These are phyloP conservation scores for Meriones psammophilus DNA, from an alignment of 2,797 vertebrate genomes.

Conservation along the genomic window DNA sequence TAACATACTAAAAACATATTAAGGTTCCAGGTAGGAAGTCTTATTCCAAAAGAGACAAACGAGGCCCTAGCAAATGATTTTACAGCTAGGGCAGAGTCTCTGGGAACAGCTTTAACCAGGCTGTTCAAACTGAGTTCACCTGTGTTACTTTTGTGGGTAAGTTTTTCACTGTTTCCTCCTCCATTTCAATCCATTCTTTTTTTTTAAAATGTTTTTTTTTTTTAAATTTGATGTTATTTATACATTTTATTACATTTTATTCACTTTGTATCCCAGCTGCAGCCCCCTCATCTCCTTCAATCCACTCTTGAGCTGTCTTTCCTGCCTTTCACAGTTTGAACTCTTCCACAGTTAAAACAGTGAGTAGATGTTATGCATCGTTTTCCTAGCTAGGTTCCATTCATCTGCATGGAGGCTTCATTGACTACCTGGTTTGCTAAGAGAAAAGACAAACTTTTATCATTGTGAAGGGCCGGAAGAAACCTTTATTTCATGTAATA, in stretches of 20 bases:
- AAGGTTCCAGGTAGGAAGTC: neutral
- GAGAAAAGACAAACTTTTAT: slow-evolving; percentile 11
- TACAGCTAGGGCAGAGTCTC: neutral
- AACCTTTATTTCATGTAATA: neutral
- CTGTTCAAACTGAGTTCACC: slow-evolving; percentile 25
- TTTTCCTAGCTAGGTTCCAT: slow-evolving; percentile 33
- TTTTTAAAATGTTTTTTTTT: too few relatives aligned
- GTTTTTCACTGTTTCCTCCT: neutral
- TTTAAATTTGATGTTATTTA: too few relatives aligned
- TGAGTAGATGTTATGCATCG: neutral
- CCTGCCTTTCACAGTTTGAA: slow-evolving; percentile 15
- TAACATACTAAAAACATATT: neutral
- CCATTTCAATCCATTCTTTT: neutral
- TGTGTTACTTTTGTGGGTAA: slow-evolving; percentile 45
- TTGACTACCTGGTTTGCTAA: slow-evolving; percentile 15
- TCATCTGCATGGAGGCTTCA: slow-evolving; percentile 6
- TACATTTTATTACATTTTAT: too few relatives aligned
- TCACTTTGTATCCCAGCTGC: too few relatives aligned
- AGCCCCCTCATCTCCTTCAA: neutral
- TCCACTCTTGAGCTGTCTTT: neutral
- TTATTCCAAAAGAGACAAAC: neutral
- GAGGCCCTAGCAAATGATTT: neutral
- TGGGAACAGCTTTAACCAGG: neutral
- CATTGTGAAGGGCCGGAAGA: neutral
- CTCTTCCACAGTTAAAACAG: slow-evolving; percentile 26